Evolutionary conservation across 2,888 invertebrate species (phyloP), one percentile per base, ranked within the genome.

Genomic region (Leptinotarsa haldemani): DNA sequence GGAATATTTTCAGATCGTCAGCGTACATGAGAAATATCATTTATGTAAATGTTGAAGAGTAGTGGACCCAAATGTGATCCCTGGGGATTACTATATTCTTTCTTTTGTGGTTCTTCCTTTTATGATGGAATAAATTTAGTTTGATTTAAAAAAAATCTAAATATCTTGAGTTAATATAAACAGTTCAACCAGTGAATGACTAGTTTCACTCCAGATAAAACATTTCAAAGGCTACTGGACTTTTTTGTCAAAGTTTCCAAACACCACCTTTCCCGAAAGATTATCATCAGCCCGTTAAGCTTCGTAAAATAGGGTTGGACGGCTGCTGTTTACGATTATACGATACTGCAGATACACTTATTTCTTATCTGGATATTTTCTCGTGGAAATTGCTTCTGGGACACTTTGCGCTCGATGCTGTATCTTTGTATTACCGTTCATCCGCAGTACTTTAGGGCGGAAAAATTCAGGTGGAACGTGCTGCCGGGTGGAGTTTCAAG

Each of bases 351-450:
- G 25, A 58, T 58, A 58, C 58, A 22, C 20, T 53, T 20, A 58
- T 9, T 61, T 61, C 16, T 61, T n/a, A 61, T 61, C 61, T 15
- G 61, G 25, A 61, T 16, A 61, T 61, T 61, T 30, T 61, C 25
- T 30, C 15, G 25, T 15, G 15, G 22, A 61, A 30, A 61, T 61
- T 30, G 30, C 61, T 25, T 30, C 25, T 13, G 30, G 61, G 56
- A 56, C 22, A 56, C 13, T 13, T 13, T 13, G 15, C 56, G 20
- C 20, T 7, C 20, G 22, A 13, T 20, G 22, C 15, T 56, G 22
- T 56, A 20, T 56, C 56, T 20, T 13, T 18, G 22, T 13, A 20
- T 56, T 4, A 56, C 56, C 56, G 20, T 56, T 56, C 18, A 56
- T 56, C 13, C 56, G 56, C 9, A 56, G 20, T 56, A 56, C 22